Percentiles rank a stretch among this genome's conserved stretches.
These are phyloP conservation scores for Agrochola lychnidis DNA, from an alignment of 2,888 invertebrate genomes.

Conservation along the genomic window DNA sequence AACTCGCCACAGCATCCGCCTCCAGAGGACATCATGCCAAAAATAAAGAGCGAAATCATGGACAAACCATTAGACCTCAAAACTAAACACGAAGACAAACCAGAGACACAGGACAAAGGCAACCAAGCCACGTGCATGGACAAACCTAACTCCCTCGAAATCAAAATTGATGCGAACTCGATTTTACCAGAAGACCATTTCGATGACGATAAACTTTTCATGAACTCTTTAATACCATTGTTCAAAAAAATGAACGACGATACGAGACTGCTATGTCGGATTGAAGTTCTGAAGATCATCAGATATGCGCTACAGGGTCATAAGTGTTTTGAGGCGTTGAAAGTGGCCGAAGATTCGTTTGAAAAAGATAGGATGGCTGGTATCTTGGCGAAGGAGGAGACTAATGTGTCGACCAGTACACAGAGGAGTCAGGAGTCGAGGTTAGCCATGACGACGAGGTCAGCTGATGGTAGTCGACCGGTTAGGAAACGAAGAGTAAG, in stretches of 20 bases:
- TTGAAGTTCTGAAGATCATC: slow-evolving; percentile 86
- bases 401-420: slow-evolving; percentile 58
- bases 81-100: slow-evolving; percentile 79
- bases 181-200: slow-evolving; percentile 87
- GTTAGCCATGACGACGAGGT: slow-evolving; percentile 85
- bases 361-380: slow-evolving; percentile 78
- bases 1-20: slow-evolving; percentile 85
- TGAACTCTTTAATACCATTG: slow-evolving; percentile 85
- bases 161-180: slow-evolving; percentile 85
- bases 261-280: slow-evolving; percentile 83
- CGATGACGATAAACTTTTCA: slow-evolving; percentile 85
- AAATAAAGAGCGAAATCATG: slow-evolving; percentile 78
- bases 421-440: slow-evolving; percentile 73
- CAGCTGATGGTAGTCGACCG: slow-evolving; percentile 86
- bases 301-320: slow-evolving; percentile 84
- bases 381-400: slow-evolving; percentile 77
- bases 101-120: slow-evolving; percentile 79
- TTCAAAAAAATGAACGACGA: slow-evolving; percentile 88
- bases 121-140: slow-evolving; percentile 78
- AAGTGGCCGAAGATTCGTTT: slow-evolving; percentile 80
- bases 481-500: slow-evolving; percentile 83
- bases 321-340: slow-evolving; percentile 82
- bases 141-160: slow-evolving; percentile 79
- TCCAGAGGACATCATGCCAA: slow-evolving; percentile 79
- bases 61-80: slow-evolving; percentile 84